These are phyloP conservation scores for Syrphus vitripennis DNA, from an alignment of 2,888 invertebrate genomes.

Conservation along the genomic window DNA sequence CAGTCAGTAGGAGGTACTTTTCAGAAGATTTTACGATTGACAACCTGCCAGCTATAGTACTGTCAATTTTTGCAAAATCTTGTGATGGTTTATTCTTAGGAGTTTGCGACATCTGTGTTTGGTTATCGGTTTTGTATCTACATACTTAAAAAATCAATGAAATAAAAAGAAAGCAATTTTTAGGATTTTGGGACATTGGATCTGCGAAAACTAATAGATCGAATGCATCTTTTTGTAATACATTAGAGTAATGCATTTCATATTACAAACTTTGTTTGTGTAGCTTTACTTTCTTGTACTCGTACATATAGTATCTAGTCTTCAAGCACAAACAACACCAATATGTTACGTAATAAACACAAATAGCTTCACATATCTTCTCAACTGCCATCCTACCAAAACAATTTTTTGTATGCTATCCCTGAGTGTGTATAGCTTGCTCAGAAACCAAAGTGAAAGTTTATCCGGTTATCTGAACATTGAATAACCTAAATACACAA, in stretches of 20 bases:
- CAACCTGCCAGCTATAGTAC: too few species aligned
- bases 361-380: background rate
- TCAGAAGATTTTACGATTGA: too few species aligned
- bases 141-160: too few species aligned
- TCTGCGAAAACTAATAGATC: too few species aligned
- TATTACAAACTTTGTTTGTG: slow-evolving; percentile 17
- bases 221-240: background rate
- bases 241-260: background rate
- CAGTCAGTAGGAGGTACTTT: too few species aligned
- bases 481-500: slow-evolving; percentile 55
- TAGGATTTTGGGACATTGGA: too few species aligned
- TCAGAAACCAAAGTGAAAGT: slow-evolving; percentile 62
- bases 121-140: too few species aligned
- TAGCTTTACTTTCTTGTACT: background rate
- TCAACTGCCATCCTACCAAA: background rate
- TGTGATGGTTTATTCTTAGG: too few species aligned
- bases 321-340: background rate
- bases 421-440: background rate
- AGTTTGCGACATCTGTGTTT: too few species aligned
- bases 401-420: slow-evolving; percentile 21
- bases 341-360: background rate
- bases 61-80: too few species aligned
- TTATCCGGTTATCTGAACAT: slow-evolving; percentile 60
- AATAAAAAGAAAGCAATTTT: too few species aligned
- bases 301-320: background rate